These are phyloP conservation scores for Actinia equina DNA, from an alignment of 64 coral and sea anemone species.

Conservation along the genomic window DNA sequence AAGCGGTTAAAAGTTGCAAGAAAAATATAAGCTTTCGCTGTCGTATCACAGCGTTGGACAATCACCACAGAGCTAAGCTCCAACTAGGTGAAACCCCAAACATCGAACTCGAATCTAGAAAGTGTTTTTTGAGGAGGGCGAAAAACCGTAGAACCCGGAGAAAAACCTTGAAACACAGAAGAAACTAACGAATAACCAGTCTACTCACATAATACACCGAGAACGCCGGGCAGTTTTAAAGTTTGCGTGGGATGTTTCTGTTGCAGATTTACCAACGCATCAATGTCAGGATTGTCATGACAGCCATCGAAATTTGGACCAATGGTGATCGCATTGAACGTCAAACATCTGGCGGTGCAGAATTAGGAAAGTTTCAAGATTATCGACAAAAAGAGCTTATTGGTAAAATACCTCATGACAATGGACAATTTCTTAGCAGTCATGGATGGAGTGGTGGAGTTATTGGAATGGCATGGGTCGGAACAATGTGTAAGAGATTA, in stretches of 20 bases:
- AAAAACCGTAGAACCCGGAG: no score
- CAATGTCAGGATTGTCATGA: conserved; percentile 63
- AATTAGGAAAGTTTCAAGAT: conserved; percentile 29
- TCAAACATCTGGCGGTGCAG: conserved; percentile 29
- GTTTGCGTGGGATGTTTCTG: neutral
- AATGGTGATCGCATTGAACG: conserved; percentile 64
- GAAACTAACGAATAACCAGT: no score
- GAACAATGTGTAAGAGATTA: conserved; percentile 42
- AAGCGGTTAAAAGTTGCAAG: no score
- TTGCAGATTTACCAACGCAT: conserved; percentile 74
- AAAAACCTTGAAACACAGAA: no score
- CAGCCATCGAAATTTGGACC: conserved; percentile 69
- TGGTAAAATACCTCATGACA: conserved; percentile 64
- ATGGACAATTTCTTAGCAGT: conserved; percentile 64
- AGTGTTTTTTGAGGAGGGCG: no score
- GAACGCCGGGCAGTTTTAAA: neutral
- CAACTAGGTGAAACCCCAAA: no score
- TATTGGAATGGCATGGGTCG: conserved; percentile 47
- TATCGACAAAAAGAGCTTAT: conserved; percentile 46
- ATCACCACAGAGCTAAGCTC: no score
- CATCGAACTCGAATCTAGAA: no score
- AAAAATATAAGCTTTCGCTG: no score
- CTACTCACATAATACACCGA: no score
- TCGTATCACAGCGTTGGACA: no score
- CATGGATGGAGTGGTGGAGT: conserved; percentile 41